phyloP scores from a whole-genome alignment of 2,797 vertebrate genomes.

The Alfaro cultratus region DNA sequence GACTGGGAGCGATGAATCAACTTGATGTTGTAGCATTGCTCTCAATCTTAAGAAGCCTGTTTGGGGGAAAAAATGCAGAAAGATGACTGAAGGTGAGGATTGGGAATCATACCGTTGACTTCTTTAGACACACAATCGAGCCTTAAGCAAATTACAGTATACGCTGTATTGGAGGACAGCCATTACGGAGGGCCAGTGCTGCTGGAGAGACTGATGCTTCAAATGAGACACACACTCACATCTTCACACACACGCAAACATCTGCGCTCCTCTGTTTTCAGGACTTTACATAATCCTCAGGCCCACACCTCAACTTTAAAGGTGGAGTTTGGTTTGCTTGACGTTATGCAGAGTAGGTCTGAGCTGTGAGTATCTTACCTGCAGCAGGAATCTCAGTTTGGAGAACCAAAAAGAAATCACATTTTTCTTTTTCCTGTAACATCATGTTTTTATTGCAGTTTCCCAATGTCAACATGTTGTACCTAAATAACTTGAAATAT shows the following conservation, averaged over 20 bases:
- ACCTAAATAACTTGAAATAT: neutral
- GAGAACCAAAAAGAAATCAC: neutral
- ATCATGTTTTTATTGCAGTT: neutral
- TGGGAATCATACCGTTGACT: constrained; percentile 69
- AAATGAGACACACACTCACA: constrained; percentile 21
- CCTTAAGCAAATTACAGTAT: constrained; percentile 91
- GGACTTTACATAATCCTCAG: constrained; percentile 2
- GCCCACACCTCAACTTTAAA: neutral
- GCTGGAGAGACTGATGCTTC: constrained; percentile 55
- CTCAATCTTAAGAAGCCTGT: constrained; percentile 49
- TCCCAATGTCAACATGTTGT: neutral
- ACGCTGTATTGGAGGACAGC: constrained; percentile 91
- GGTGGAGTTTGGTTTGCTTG: constrained; percentile 4
- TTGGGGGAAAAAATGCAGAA: constrained; percentile 31
- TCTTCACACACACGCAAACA: constrained; percentile 28
- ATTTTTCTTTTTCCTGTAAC: neutral
- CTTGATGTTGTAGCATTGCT: constrained; percentile 38
- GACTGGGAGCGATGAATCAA: constrained; percentile 35
- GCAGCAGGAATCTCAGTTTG: neutral
- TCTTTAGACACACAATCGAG: constrained; percentile 88
- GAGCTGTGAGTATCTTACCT: neutral
- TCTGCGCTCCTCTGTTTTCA: neutral
- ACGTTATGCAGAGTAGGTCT: neutral
- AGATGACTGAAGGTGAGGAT: constrained; percentile 48
- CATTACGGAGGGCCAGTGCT: constrained; percentile 89